A percentile compares a stretch with the other conserved stretches of the same genome.
Evolutionary conservation across 2,797 vertebrate species (phyloP).

Genomic region (Champsocephalus gunnari): DNA sequence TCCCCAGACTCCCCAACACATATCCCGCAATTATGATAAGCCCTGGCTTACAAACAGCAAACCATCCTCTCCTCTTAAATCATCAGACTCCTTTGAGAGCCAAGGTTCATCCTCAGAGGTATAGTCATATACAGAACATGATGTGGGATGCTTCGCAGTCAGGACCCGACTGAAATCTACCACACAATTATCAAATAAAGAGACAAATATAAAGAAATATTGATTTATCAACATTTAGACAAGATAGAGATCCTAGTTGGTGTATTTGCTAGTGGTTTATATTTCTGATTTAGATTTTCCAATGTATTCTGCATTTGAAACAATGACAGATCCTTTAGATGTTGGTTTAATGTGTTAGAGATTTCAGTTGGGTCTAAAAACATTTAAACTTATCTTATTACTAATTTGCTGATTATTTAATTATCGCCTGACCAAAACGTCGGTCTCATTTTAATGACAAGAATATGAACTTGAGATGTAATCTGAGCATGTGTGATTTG

Average conservation of each 20-base stretch:
- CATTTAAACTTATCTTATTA: conserved; percentile 24
- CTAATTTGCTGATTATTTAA: conserved; percentile 39
- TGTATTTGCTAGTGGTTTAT: background rate
- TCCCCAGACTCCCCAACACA: conserved; percentile 97
- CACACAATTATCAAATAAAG: background rate
- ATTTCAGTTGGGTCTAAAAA: conserved; percentile 73
- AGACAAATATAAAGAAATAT: background rate
- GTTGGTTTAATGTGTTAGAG: conserved; percentile 4
- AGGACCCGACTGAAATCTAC: conserved; percentile 77
- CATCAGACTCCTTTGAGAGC: conserved; percentile 95
- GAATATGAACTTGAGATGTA: conserved; percentile 3
- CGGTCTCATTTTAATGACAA: conserved; percentile 30
- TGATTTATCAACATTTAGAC: background rate
- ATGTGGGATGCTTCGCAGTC: conserved; percentile 69
- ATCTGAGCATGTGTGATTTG: conserved; percentile 34
- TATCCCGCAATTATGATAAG: conserved; percentile 99
- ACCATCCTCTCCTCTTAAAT: conserved; percentile 96
- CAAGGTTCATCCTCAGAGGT: conserved; percentile 97
- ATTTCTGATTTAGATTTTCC: background rate
- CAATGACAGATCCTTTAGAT: background rate
- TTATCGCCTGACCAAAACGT: conserved; percentile 29
- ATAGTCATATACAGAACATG: conserved; percentile 87
- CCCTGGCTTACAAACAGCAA: conserved; percentile 99
- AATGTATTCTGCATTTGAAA: background rate
- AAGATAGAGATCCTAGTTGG: background rate